phyloP scores from a whole-genome alignment of 2,888 invertebrate species.

The Embidobia sp. region DNA sequence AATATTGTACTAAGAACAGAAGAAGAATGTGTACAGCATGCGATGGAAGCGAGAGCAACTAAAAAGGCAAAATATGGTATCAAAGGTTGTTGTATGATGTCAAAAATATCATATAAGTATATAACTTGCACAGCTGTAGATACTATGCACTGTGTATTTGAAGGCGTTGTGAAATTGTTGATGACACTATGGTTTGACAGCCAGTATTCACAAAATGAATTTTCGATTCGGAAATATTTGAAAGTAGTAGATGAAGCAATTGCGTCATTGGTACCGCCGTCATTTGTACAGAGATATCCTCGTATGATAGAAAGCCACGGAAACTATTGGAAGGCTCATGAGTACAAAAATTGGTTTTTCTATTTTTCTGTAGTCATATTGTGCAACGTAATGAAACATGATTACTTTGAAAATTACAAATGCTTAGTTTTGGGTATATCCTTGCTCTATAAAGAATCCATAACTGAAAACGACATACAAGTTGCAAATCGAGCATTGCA shows the following conservation, averaged over 20 bases:
- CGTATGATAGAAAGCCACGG: conserved; percentile 51
- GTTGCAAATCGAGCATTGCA: conserved; percentile 35
- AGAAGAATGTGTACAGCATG: conserved; percentile 1
- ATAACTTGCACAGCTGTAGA: conserved; percentile 41
- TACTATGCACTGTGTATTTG: conserved; percentile 55
- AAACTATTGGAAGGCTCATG: conserved; percentile 66
- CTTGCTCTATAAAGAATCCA: conserved; percentile 45
- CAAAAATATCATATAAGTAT: conserved; percentile 13
- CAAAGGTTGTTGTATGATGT: conserved; percentile 3
- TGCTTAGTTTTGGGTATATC: conserved; percentile 45
- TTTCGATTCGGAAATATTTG: conserved; percentile 14
- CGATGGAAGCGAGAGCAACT: not conserved
- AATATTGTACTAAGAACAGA: conserved; percentile 20
- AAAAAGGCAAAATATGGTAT: conserved; percentile 2
- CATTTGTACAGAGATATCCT: conserved; percentile 51
- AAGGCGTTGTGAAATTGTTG: conserved; percentile 22
- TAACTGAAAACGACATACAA: conserved; percentile 42
- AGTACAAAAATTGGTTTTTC: conserved; percentile 62
- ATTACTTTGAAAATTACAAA: conserved; percentile 63
- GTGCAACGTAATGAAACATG: conserved; percentile 50
- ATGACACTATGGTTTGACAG: conserved; percentile 39
- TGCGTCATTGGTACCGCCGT: conserved; percentile 37
- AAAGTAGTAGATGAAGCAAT: conserved; percentile 6
- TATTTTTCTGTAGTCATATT: conserved; percentile 64
- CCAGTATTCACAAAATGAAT: conserved; percentile 8